Evolutionary conservation across 2,113 vertebrate species (phyloP).

Genomic region (Mohoua ochrocephala): DNA sequence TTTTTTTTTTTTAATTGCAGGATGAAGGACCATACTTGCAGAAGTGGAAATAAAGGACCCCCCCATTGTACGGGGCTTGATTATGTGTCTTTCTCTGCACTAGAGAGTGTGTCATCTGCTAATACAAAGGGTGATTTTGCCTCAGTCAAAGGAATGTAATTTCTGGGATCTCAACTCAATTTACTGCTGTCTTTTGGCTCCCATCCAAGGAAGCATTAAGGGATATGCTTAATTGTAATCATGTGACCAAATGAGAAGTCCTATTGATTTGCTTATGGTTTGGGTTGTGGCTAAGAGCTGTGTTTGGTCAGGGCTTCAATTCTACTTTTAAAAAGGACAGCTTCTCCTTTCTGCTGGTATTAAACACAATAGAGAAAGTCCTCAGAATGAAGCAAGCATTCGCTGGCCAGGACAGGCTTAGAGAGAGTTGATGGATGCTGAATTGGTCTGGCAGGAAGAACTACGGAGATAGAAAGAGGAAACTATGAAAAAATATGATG

Average conservation of each 20-base stretch:
- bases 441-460: not conserved
- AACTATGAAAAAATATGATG: fast-evolving
- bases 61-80: not conserved
- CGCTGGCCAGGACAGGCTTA: not conserved
- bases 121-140: not conserved
- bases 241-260: slow-evolving; percentile 7
- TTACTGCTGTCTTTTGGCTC: slow-evolving; percentile 16
- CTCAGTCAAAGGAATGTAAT: slow-evolving; percentile 8
- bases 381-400: not conserved
- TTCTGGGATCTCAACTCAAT: slow-evolving; percentile 35
- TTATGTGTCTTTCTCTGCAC: not conserved
- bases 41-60: not conserved
- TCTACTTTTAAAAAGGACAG: not conserved
- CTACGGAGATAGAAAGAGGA: not conserved
- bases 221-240: slow-evolving; percentile 29
- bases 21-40: not conserved
- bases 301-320: not conserved
- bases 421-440: not conserved
- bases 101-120: not conserved
- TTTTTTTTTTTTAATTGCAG: not conserved
- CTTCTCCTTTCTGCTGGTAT: not conserved
- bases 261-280: slow-evolving; percentile 30
- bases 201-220: slow-evolving; percentile 31
- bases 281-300: not conserved
- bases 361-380: not conserved